Conservation (phyloP, 2,888 invertebrate species). For the Rotaria macrura region DNA sequence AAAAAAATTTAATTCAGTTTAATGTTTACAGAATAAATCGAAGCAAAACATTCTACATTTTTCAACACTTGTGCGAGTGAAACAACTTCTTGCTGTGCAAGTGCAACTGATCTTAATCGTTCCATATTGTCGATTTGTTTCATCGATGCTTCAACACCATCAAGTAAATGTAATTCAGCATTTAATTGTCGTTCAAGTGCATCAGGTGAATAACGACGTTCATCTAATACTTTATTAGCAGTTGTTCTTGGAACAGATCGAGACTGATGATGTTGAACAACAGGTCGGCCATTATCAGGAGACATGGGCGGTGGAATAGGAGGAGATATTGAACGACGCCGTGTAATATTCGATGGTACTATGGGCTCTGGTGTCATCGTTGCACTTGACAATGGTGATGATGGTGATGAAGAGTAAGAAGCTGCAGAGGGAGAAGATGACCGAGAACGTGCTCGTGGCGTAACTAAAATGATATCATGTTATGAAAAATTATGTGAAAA, state of each 20-base stretch:
- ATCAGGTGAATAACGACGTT: constrained; percentile 56
- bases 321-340: not conserved
- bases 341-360: not conserved
- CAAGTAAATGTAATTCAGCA: constrained; percentile 57
- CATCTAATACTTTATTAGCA: constrained; percentile 37
- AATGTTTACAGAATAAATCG: no score
- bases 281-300: not conserved
- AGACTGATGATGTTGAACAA: not conserved
- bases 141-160: constrained; percentile 57
- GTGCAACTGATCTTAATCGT: constrained; percentile 47
- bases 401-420: not conserved
- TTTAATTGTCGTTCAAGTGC: constrained; percentile 57
- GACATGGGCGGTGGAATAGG: not conserved
- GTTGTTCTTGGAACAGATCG: not conserved
- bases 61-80: constrained; percentile 47
- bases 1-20: not conserved
- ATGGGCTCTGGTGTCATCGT: not conserved
- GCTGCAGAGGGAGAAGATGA: no score
- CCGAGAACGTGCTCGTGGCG: not conserved
- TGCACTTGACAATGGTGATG: not conserved
- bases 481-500: no score
- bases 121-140: constrained; percentile 56
- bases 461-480: not conserved
- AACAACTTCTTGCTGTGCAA: constrained; percentile 49
- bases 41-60: not conserved